phyloP scores from a whole-genome alignment of 2,113 vertebrate species.

The Struthio camelus region DNA sequence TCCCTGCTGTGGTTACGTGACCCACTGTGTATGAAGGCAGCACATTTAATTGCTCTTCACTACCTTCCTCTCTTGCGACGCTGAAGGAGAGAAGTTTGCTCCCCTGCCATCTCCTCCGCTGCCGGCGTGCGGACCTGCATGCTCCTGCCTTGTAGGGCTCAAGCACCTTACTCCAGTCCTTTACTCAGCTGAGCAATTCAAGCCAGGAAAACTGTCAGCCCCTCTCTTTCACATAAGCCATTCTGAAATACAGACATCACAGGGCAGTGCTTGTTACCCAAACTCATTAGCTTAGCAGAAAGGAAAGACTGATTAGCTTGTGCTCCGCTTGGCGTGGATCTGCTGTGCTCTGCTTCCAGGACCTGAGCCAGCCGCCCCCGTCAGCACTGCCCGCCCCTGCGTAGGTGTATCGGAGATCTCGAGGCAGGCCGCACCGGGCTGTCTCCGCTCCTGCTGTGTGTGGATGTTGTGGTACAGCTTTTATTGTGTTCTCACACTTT shows the following conservation, averaged over 20 bases:
- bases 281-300: conserved; percentile 24
- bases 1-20: background rate
- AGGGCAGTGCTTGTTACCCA: background rate
- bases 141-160: accelerated
- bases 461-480: background rate
- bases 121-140: background rate
- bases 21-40: background rate
- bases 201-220: background rate
- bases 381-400: accelerated
- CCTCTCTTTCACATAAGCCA: accelerated
- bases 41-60: background rate
- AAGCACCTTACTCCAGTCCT: background rate
- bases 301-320: conserved; percentile 25
- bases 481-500: accelerated
- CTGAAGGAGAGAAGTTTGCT: background rate
- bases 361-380: conserved; percentile 13
- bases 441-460: background rate
- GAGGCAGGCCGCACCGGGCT: background rate
- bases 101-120: accelerated
- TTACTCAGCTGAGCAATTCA: background rate
- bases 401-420: accelerated
- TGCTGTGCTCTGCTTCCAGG: background rate
- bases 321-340: background rate
- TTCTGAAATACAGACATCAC: background rate
- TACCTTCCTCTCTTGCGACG: background rate